These are phyloP conservation scores for Arenaria interpres DNA, from an alignment of 2,113 vertebrate genomes.

Conservation along the genomic window DNA sequence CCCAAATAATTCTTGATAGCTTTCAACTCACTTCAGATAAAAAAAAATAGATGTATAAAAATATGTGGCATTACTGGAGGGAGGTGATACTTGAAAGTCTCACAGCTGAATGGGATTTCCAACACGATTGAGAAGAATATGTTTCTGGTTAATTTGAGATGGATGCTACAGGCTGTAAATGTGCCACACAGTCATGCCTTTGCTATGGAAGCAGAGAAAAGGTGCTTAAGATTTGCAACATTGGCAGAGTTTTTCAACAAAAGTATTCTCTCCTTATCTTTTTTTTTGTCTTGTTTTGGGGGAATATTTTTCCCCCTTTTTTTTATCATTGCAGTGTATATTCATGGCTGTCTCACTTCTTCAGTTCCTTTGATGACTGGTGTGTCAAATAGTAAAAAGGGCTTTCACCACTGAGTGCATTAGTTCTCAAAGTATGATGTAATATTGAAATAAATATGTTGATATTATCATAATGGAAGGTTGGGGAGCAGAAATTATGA, in stretches of 20 bases:
- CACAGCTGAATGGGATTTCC: not conserved
- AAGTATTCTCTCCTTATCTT: not conserved
- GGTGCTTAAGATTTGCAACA: not conserved
- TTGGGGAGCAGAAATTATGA: not conserved
- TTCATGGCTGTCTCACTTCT: not conserved
- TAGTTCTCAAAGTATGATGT: not conserved
- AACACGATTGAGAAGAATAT: not conserved
- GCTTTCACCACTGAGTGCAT: not conserved
- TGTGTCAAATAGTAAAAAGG: not conserved
- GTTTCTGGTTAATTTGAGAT: not conserved
- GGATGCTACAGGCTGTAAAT: not conserved
- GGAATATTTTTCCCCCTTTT: not conserved
- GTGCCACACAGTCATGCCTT: not conserved
- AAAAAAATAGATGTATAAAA: not conserved
- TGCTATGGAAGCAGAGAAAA: not conserved
- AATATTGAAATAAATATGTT: not conserved
- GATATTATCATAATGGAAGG: not conserved
- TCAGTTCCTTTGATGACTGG: not conserved
- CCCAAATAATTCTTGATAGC: not conserved
- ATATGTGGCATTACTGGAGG: fast-evolving
- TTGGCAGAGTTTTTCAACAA: not conserved
- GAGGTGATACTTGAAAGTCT: not conserved
- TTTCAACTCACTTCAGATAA: not conserved
- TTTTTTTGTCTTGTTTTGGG: not conserved
- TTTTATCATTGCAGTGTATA: not conserved